phyloP scores from a whole-genome alignment of 2,113 vertebrate genomes.

The Chamaetylas fuelleborni region DNA sequence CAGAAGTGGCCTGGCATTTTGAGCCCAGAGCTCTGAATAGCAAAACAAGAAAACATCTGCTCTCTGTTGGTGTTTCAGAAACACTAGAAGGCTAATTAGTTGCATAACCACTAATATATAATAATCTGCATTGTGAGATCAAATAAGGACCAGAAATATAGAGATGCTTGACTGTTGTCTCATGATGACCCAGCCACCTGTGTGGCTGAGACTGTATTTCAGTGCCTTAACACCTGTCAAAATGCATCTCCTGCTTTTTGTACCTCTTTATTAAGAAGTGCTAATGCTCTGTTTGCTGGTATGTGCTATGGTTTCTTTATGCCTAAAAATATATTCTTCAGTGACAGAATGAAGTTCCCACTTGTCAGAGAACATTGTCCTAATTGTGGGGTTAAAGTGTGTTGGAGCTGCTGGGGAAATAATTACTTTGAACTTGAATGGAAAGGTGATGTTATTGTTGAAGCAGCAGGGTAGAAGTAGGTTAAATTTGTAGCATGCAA shows the following conservation, averaged over 20 bases:
- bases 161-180: neutral
- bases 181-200: neutral
- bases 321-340: neutral
- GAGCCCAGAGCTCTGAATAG: neutral
- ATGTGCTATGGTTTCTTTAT: neutral
- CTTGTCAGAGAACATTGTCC: neutral
- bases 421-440: neutral
- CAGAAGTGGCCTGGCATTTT: neutral
- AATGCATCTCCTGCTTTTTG: neutral
- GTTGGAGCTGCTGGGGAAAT: neutral
- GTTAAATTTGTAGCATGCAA: neutral
- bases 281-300: neutral
- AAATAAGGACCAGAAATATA: neutral
- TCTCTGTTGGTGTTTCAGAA: slow-evolving; percentile 21
- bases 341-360: neutral
- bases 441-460: neutral
- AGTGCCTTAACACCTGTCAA: neutral
- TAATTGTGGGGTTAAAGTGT: neutral
- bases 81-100: neutral
- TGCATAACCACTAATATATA: neutral
- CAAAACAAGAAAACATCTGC: slow-evolving; percentile 37
- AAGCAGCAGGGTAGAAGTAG: slow-evolving; percentile 1
- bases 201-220: neutral
- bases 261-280: neutral
- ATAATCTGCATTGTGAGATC: neutral